These are phyloP conservation scores for Limonius californicus DNA, from an alignment of 1,140 invertebrate species.

Conservation along the genomic window DNA sequence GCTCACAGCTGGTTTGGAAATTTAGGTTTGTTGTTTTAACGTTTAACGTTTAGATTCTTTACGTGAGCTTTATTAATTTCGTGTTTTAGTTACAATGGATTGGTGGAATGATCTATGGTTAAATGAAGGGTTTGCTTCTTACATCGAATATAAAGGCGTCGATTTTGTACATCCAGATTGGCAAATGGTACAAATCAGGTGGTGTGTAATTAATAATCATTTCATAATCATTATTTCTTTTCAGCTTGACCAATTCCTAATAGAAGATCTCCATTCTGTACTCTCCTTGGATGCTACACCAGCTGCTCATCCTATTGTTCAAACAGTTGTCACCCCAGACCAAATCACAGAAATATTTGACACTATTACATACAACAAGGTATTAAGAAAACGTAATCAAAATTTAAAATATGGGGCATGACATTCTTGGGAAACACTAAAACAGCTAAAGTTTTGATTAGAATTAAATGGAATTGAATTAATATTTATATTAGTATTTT, in stretches of 20 bases:
- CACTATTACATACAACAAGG: conserved; percentile 88
- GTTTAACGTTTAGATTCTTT: not conserved
- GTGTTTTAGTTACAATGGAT: conserved; percentile 72
- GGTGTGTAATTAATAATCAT: conserved; percentile 5
- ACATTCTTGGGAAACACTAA: too few species aligned
- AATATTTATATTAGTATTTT: too few species aligned
- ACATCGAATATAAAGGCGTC: conserved; percentile 77
- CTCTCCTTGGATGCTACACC: conserved; percentile 73
- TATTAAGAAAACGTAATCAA: conserved; percentile 43
- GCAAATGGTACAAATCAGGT: conserved; percentile 85
- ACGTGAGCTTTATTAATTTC: not conserved
- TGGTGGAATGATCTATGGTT: conserved; percentile 95
- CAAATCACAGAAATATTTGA: conserved; percentile 93
- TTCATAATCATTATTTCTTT: too few species aligned
- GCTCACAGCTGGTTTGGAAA: conserved; percentile 93
- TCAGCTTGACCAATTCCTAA: conserved; percentile 62
- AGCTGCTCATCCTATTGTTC: conserved; percentile 84
- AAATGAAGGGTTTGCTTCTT: conserved; percentile 89
- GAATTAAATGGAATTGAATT: too few species aligned
- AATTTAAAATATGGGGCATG: not conserved
- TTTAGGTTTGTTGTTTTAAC: conserved; percentile 54
- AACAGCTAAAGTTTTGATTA: not conserved
- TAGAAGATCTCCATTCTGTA: conserved; percentile 67
- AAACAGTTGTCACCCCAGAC: conserved; percentile 76
- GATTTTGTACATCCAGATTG: conserved; percentile 71